phyloP scores from a whole-genome alignment of 2,797 vertebrate genomes.

The Fundulus diaphanus region DNA sequence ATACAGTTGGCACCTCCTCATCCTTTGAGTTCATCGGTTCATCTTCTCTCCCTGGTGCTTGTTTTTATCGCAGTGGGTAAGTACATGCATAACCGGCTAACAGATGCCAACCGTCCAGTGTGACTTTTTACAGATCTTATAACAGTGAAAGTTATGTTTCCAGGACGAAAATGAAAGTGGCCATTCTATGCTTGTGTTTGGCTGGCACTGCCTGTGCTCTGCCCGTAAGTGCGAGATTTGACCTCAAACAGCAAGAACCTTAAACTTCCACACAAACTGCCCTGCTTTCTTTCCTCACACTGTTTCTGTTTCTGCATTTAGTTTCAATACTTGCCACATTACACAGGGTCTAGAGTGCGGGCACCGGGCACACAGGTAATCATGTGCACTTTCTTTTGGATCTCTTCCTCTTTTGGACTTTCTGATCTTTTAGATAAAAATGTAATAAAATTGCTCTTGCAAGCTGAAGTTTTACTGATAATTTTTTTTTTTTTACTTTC shows the following conservation, averaged over 20 bases:
- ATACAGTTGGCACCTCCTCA: conserved; percentile 30
- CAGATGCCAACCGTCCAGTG: not conserved
- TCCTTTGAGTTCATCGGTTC: conserved; percentile 11
- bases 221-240: conserved; percentile 70
- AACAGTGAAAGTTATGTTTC: conserved; percentile 25
- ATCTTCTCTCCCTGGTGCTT: conserved; percentile 4
- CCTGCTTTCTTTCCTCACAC: not conserved
- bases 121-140: conserved; percentile 15
- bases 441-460: not conserved
- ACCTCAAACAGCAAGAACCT: not conserved
- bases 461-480: not conserved
- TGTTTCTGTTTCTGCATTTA: conserved; percentile 35
- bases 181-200: conserved; percentile 74
- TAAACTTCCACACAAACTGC: not conserved
- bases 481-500: not conserved
- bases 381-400: not conserved
- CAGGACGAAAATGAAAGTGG: conserved; percentile 72
- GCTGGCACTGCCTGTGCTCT: conserved; percentile 69
- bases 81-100: conserved; percentile 16
- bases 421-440: not conserved
- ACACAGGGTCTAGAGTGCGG: conserved; percentile 61
- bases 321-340: conserved; percentile 76
- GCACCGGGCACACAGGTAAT: conserved; percentile 66
- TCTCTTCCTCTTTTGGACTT: not conserved
- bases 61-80: conserved; percentile 56